Base-by-base conservation (phyloP, 2,888 invertebrate genomes). In the Leucophora obtusa region DNA sequence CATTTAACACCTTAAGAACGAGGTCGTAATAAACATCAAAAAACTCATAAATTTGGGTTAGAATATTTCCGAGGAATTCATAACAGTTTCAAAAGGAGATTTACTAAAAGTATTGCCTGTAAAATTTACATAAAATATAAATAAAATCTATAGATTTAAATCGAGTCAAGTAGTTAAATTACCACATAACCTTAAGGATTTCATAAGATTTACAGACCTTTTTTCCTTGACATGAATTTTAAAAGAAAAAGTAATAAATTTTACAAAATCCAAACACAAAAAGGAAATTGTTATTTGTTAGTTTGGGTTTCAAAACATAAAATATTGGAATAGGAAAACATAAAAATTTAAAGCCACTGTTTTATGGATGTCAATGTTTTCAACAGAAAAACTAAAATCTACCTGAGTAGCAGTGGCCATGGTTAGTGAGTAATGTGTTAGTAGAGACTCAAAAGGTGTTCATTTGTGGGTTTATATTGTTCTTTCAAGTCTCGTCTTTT, bases 321-420 rank as follows among this genome's bases (percentile, higher is more conserved):
- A 33, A 54, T 50, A 59, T 58, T 58, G 21, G 15, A 59, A 65
- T 35, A 72, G 63, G 51, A 58, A 68, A 75, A 43, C 43, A 68
- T 73, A 54, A 17, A 65, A 73, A 74, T 79, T 66, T 79, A 70
- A 63, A 63, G 58, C 80, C 75, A 62, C 71, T 10, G 80, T 80
- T 76, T 72, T 68, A 72, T 76, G 66, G 21, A 35, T 63, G 75
- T 74, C 59, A 54, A 62, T 14, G 38, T 38, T 38, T 38, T 38
- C 38, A 38, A 38, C 11, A 65, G 10, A 60, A 33, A 56, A 38
- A 58, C 38, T 63, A 76, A 70, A 69, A 76, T 63, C 54, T 75
- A 75, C 69, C 75, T 75, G 62, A 58, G 43, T 62, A 63, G 43
- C 56, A 63, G 62, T 69, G 56, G 50, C 47, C 62, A 24, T 6